Evolutionary conservation across 2,113 vertebrate genomes (phyloP), one percentile per base, ranked within the genome.

Genomic region (Crotalus helleri): DNA sequence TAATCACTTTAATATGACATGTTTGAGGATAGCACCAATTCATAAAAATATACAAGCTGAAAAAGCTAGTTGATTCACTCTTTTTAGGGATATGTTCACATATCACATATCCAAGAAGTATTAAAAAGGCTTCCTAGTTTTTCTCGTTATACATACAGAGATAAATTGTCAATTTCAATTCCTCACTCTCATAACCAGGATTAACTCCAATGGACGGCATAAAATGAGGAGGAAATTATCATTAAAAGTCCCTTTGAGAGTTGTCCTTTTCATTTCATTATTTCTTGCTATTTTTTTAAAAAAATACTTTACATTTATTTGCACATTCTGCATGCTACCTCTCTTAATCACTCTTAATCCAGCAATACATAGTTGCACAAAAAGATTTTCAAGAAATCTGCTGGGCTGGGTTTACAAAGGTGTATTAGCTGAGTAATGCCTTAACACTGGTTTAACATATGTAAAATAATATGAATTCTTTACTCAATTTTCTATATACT

Each of bases 271-370:
- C 69, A 85, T 53, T 92, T 39, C 69, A 23, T 93, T 33, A 7
- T 2, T 69, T 95, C 93, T 94, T 94, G 49, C 90, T 92, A 81
- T 92, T 91, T 93, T 93, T 94, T 58, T 89, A 58, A 69, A 9
- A 12, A 39, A 39, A 88, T 23, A 29, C 44, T 91, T 96, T 96
- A 96, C 59, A 55, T 91, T 93, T 93, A 94, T 95, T 96, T 96
- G 92, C 93, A 96, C 95, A 94, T 69, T 55, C 85, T 92, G 93
- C 94, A 90, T 4, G 0, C 94, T 96, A 95, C 95, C 94, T 96
- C 95, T 93, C 94, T 90, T 49, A 88, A 8, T 93, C 87, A 93
- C 39, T 13, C 13, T 13, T 23, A 24, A 51, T 51, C 69, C 44
- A 86, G 88, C 9, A 26, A 90, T 58, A 85, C 51, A 53, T 57